Percentiles rank a stretch among this genome's conserved stretches.
Conservation (phyloP, 2,113 vertebrate genomes). For the Labrus mixtus region DNA sequence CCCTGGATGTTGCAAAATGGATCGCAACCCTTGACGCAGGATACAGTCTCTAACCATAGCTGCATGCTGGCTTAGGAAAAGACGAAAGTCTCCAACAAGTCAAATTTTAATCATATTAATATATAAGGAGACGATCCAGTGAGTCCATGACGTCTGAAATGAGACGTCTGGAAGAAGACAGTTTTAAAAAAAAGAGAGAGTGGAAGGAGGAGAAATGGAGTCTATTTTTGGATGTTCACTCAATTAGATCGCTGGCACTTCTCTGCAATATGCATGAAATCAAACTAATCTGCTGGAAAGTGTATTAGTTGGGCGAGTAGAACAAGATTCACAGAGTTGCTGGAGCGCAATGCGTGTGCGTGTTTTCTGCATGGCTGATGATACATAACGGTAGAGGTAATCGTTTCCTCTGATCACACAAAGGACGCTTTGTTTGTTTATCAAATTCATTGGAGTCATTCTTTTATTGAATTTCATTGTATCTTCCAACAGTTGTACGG, state of each 20-base stretch:
- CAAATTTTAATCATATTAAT: not conserved
- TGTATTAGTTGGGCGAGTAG: slow-evolving; percentile 3
- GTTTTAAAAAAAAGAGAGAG: not conserved
- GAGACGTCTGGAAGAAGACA: not conserved
- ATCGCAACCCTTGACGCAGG: no score
- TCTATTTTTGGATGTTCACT: slow-evolving; percentile 49
- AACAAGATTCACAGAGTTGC: not conserved
- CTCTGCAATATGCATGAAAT: slow-evolving; percentile 49
- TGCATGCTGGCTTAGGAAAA: no score
- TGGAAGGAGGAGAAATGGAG: not conserved
- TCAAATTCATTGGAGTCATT: not conserved
- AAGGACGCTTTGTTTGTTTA: not conserved
- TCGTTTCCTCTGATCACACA: not conserved
- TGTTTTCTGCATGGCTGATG: slow-evolving; percentile 11
- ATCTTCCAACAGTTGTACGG: not conserved
- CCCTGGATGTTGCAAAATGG: no score
- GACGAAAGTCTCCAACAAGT: no score
- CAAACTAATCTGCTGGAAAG: slow-evolving; percentile 47
- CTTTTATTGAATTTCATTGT: not conserved
- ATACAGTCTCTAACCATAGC: no score
- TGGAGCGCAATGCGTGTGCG: not conserved
- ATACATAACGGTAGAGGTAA: not conserved
- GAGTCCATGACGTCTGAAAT: not conserved
- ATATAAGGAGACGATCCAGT: not conserved
- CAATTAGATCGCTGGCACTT: slow-evolving; percentile 42